These are phyloP conservation scores for Mormyrops attenuatus DNA, from an alignment of 2,797 vertebrate species.

Conservation along the genomic window DNA sequence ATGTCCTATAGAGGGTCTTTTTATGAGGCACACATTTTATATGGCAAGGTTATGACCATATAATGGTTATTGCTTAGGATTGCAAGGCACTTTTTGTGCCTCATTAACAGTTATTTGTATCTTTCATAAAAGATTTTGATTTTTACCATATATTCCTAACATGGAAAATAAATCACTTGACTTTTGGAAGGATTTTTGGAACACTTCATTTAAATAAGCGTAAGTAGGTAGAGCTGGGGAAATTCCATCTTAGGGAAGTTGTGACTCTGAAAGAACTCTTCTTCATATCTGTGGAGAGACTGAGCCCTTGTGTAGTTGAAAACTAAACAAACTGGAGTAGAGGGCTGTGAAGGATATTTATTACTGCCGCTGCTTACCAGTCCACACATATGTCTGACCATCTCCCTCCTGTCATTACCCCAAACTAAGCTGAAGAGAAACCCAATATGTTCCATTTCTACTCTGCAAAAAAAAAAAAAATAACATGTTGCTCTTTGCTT, in stretches of 20 bases:
- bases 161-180: background rate
- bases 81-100: background rate
- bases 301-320: background rate
- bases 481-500: background rate
- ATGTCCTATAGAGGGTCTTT: background rate
- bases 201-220: background rate
- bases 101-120: background rate
- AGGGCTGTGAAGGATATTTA: background rate
- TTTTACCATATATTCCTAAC: background rate
- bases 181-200: background rate
- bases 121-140: background rate
- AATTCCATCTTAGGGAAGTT: background rate
- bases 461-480: background rate
- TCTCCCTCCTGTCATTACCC: background rate
- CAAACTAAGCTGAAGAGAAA: background rate
- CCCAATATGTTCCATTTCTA: background rate
- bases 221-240: background rate
- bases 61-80: background rate
- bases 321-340: background rate
- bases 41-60: conserved; percentile 5
- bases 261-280: background rate
- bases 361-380: background rate
- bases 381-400: background rate
- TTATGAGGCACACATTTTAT: conserved; percentile 7
- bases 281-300: background rate